Conservation (phyloP, 30 jellyfish, hydroid and myxozoan species). For the Nemopilema nomurai region DNA sequence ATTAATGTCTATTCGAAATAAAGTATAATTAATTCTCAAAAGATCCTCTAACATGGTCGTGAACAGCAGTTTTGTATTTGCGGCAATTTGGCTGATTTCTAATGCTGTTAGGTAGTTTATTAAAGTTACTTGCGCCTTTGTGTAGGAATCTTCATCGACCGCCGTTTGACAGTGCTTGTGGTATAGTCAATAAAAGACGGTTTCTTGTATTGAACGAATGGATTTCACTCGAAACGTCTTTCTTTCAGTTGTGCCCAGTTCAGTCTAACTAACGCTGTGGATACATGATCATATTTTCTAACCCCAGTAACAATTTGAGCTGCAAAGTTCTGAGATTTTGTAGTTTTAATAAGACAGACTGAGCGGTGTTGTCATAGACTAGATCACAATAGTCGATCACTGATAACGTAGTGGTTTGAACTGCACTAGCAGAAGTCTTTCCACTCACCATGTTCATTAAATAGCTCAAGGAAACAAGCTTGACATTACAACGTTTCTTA, state of each 20-base stretch:
- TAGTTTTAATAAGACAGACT: conserved; percentile 22
- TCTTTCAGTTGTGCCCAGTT: conserved; percentile 42
- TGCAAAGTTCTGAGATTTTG: conserved; percentile 32
- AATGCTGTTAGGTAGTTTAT: conserved; percentile 19
- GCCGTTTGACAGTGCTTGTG: conserved; percentile 45
- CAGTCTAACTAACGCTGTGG: conserved; percentile 28
- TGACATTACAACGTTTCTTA: too few species aligned
- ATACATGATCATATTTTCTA: conserved; percentile 30
- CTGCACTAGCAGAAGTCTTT: too few species aligned
- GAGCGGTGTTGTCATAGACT: conserved; percentile 32
- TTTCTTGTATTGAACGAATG: conserved; percentile 26
- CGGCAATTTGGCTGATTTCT: conserved; percentile 30
- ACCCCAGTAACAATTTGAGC: conserved; percentile 53
- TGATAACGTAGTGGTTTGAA: too few species aligned
- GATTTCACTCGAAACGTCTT: conserved; percentile 29
- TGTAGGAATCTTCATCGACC: conserved; percentile 17
- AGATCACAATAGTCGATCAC: conserved; percentile 35
- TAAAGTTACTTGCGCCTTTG: conserved; percentile 21
- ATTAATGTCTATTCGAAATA: conserved; percentile 10
- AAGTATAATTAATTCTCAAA: conserved; percentile 10
- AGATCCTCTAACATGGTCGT: background rate
- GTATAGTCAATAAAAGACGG: conserved; percentile 20
- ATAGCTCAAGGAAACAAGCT: too few species aligned
- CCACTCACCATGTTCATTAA: too few species aligned
- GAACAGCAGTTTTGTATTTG: conserved; percentile 42